Percentiles rank a stretch among this genome's conserved stretches.
Evolutionary conservation across 2,888 invertebrate genomes (phyloP).

Genomic region (Apamea anceps): DNA sequence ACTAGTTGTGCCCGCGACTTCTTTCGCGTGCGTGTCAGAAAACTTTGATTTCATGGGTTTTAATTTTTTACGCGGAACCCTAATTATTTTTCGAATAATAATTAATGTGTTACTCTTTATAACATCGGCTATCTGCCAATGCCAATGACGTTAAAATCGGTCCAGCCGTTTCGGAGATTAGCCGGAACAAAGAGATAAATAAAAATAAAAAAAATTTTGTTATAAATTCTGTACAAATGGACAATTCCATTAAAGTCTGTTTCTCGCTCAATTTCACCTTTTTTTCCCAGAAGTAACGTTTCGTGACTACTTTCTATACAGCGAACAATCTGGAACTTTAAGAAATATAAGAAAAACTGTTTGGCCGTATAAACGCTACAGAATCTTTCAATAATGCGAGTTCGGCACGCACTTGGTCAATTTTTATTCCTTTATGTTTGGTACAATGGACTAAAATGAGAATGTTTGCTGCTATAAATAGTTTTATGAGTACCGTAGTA

Average conservation of each 20-base stretch:
- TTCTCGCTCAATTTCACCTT: conserved; percentile 1
- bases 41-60: too few relatives aligned
- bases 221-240: background rate
- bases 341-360: conserved; percentile 51
- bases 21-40: too few relatives aligned
- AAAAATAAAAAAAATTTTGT: too few relatives aligned
- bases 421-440: conserved; percentile 54
- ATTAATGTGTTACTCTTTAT: too few relatives aligned
- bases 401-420: conserved; percentile 60
- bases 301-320: conserved; percentile 44
- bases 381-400: conserved; percentile 57
- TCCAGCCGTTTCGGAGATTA: too few relatives aligned
- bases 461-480: conserved; percentile 33
- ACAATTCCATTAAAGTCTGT: background rate
- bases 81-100: too few relatives aligned
- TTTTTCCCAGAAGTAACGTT: conserved; percentile 19
- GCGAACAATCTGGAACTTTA: conserved; percentile 38
- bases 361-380: conserved; percentile 33
- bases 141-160: too few relatives aligned
- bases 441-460: conserved; percentile 55
- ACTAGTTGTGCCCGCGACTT: too few relatives aligned
- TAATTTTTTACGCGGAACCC: too few relatives aligned
- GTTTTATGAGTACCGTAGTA: conserved; percentile 11
- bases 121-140: too few relatives aligned
- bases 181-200: too few relatives aligned